Evolutionary conservation across 2,113 vertebrate species (phyloP), one percentile per base, ranked within the genome.

Genomic region (Pseudolaguvia tuberculata): DNA sequence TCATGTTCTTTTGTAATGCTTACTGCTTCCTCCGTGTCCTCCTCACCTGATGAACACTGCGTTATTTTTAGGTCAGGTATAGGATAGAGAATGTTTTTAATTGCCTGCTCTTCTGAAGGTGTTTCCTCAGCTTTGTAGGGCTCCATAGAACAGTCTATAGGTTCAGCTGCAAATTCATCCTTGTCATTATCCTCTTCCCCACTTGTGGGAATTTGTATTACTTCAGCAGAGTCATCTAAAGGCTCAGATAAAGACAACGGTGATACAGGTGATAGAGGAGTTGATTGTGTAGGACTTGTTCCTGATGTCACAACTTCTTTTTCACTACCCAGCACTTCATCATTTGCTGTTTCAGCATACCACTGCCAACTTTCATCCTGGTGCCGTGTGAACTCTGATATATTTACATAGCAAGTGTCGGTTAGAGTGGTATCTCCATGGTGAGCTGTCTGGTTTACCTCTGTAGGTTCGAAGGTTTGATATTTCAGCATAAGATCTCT

Each of bases 61-160:
- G 96, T 99, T 86, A 99, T 98, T 88, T 93, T 98, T 77, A 99
- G 93, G 85, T 99, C 96, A 80, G 97, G 97, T 87, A 99, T 97
- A 58, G 95, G 94, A 70, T 94, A 93, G 35, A 93, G 86, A 78
- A 91, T 57, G 66, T 92, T 94, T 81, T 86, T 92, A 8, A 86
- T 85, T 48, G 89, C 84, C 79, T 91, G 84, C 79, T 94, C 92
- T 82, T 83, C 81, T 67, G 81, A 83, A 77, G 84, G n/a, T 86
- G 83, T 89, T 53, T 86, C 83, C 57, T 87, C 85, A 47, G 83
- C 72, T 84, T 85, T 78, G 56, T 72, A 78, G 20, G 80, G 77
- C 4, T 76, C 56, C 63, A 81, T 76, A 69, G 71, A 42, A 80
- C 87, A 90, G 20, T 75, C 70, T 53, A 65, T 58, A 78, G 78